These are phyloP conservation scores for Bacillus rossius DNA, from an alignment of 1,140 invertebrate genomes.

Conservation along the genomic window DNA sequence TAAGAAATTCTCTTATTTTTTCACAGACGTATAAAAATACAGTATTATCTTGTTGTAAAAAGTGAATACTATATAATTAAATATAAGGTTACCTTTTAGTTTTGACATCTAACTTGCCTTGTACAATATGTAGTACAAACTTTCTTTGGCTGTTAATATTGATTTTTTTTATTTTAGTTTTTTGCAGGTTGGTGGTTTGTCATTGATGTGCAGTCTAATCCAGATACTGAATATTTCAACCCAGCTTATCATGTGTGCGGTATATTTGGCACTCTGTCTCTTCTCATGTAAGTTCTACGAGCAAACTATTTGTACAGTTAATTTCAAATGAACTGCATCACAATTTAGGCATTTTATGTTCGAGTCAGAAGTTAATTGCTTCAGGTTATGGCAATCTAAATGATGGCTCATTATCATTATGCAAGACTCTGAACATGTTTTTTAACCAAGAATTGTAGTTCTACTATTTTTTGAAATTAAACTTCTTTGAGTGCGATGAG, in stretches of 20 bases:
- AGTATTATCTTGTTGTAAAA: neutral
- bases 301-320: too few species aligned
- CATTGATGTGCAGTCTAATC: slow-evolving; percentile 88
- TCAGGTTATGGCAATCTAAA: too few species aligned
- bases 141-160: slow-evolving; percentile 28
- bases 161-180: slow-evolving; percentile 58
- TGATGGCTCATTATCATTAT: too few species aligned
- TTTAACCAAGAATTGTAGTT: too few species aligned
- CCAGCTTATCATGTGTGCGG: slow-evolving; percentile 91
- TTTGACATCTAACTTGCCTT: slow-evolving; percentile 12
- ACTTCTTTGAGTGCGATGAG: too few species aligned
- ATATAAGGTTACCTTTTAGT: neutral
- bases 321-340: too few species aligned
- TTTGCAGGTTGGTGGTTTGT: slow-evolving; percentile 97
- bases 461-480: too few species aligned
- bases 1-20: neutral
- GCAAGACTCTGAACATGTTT: too few species aligned
- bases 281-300: slow-evolving; percentile 86
- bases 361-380: too few species aligned
- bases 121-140: neutral
- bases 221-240: slow-evolving; percentile 54
- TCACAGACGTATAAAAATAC: neutral
- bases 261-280: slow-evolving; percentile 86
- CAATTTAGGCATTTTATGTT: too few species aligned
- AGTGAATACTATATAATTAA: neutral